Conservation (phyloP, 2,888 invertebrate genomes). For the Agrotis ipsilon region DNA sequence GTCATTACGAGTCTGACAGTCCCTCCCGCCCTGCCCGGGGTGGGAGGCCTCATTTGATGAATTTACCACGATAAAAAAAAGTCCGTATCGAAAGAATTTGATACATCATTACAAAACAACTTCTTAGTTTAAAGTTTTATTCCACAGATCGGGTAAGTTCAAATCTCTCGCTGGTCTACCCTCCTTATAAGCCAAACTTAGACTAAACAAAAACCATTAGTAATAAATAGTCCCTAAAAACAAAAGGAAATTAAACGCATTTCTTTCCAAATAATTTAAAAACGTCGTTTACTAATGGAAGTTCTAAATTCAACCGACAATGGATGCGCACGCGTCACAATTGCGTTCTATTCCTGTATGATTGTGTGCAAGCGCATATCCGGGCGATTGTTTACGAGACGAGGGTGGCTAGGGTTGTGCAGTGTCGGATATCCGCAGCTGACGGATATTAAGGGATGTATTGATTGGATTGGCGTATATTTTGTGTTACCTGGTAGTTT, state of each 20-base stretch:
- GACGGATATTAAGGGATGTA: constrained; percentile 26
- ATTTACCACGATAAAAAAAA: too few relatives aligned
- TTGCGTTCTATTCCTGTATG: constrained; percentile 79
- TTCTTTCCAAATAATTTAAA: constrained; percentile 65
- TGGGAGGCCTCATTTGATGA: too few relatives aligned
- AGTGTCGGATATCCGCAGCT: constrained; percentile 61
- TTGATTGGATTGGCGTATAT: constrained; percentile 39
- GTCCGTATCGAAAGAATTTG: too few relatives aligned
- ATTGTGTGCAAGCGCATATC: constrained; percentile 74
- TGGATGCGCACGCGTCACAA: constrained; percentile 75
- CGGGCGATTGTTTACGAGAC: constrained; percentile 71
- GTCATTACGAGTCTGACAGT: too few relatives aligned
- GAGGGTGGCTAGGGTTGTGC: constrained; percentile 62
- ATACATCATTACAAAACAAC: not conserved
- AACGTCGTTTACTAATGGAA: constrained; percentile 71
- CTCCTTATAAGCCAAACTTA: constrained; percentile 8
- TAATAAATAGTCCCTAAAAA: constrained; percentile 60
- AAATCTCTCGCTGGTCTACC: constrained; percentile 6
- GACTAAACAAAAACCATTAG: constrained; percentile 35
- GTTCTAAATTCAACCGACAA: constrained; percentile 79
- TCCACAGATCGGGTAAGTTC: not conserved
- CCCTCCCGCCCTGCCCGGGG: too few relatives aligned
- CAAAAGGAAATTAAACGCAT: constrained; percentile 46
- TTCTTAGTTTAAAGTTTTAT: not conserved
- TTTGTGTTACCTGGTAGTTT: constrained; percentile 26